phyloP scores from a whole-genome alignment of 2,888 invertebrate genomes.

The Tolmerus cingulatus region DNA sequence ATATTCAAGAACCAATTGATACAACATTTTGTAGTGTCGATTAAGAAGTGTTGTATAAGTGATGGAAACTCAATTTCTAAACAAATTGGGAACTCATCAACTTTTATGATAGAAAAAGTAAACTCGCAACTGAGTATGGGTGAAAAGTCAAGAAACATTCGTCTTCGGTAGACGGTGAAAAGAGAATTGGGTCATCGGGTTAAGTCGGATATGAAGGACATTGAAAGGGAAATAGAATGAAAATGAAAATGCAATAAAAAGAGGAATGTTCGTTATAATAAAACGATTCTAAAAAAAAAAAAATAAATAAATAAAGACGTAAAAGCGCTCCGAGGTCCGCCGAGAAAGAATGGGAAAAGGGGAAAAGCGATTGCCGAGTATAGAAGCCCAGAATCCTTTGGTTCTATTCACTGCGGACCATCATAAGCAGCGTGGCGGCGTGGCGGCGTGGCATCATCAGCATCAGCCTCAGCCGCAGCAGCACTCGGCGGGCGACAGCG shows the following conservation, averaged over 20 bases:
- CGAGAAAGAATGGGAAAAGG: conserved; percentile 14
- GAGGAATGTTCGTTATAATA: conserved; percentile 34
- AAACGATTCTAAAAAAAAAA: conserved; percentile 18
- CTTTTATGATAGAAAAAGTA: neutral
- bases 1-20: neutral
- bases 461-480: neutral
- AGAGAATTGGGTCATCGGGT: conserved; percentile 30
- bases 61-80: neutral
- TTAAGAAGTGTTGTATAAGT: neutral
- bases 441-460: neutral
- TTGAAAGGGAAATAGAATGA: conserved; percentile 39
- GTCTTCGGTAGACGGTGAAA: neutral
- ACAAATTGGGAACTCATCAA: neutral
- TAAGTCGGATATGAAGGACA: conserved; percentile 35
- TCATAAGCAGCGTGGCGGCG: neutral
- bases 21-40: neutral
- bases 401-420: conserved; percentile 16
- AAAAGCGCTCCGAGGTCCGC: conserved; percentile 10
- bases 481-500: neutral
- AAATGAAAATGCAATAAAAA: conserved; percentile 40
- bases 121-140: neutral
- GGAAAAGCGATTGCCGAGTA: conserved; percentile 13
- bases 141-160: neutral
- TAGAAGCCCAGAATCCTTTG: conserved; percentile 22
- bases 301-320: neutral